phyloP scores from a whole-genome alignment of 2,888 invertebrate species.

The Sthenelais limicola region DNA sequence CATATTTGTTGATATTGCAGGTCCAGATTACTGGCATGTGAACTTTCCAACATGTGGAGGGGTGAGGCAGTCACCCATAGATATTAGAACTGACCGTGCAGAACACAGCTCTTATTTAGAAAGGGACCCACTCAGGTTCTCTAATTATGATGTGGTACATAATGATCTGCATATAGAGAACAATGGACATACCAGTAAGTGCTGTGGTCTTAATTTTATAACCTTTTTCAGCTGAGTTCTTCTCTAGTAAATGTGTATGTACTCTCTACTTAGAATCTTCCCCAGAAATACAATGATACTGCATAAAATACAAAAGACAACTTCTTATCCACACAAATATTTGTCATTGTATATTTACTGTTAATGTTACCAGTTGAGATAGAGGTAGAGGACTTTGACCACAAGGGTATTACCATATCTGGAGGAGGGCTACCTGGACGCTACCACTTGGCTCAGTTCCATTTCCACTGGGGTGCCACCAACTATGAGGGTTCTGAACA shows the following conservation, averaged over 20 bases:
- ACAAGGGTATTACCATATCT: not conserved
- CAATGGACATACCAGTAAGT: constrained; percentile 3
- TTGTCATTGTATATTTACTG: too few relatives aligned
- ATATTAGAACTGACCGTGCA: not conserved
- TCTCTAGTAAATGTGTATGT: not conserved
- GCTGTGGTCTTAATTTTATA: too few relatives aligned
- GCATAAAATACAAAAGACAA: too few relatives aligned
- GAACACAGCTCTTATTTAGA: not conserved
- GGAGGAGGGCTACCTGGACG: constrained; percentile 86
- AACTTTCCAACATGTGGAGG: too few relatives aligned
- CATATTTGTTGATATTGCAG: too few relatives aligned
- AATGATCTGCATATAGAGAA: not conserved
- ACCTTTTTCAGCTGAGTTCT: not conserved
- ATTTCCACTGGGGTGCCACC: constrained; percentile 91
- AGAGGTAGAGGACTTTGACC: not conserved
- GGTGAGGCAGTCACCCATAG: constrained; percentile 7
- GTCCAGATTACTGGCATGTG: too few relatives aligned
- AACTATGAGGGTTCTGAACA: constrained; percentile 90
- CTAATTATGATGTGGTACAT: not conserved
- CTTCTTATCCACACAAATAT: too few relatives aligned
- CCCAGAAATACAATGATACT: too few relatives aligned
- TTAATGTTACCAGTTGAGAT: not conserved
- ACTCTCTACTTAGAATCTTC: not conserved
- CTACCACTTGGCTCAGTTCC: constrained; percentile 90
- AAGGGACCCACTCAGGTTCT: not conserved